Conservation (phyloP, 1,140 invertebrate genomes). For the Steinernema khuongi region DNA sequence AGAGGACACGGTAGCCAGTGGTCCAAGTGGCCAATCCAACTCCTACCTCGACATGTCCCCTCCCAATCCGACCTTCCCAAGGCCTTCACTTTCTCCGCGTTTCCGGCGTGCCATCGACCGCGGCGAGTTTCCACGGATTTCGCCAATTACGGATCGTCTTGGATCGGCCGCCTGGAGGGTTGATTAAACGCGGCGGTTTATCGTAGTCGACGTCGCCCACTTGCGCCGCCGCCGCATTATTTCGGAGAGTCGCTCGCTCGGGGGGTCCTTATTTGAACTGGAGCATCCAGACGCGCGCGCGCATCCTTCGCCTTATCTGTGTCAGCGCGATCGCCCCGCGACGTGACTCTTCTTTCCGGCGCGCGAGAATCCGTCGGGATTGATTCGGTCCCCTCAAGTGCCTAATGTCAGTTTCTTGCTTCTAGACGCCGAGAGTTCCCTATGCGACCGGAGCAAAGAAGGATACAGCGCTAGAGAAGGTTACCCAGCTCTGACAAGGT, state of each 20-base stretch:
- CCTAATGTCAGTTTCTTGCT: neutral
- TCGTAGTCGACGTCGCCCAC: slow-evolving; percentile 1
- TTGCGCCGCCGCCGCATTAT: neutral
- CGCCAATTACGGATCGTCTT: slow-evolving; percentile 9
- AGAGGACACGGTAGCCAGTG: too few relatives aligned
- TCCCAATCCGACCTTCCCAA: too few relatives aligned
- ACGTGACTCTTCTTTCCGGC: slow-evolving; percentile 16
- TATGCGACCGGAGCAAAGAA: neutral
- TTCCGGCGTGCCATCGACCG: neutral
- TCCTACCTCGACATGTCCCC: too few relatives aligned
- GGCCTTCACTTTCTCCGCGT: neutral
- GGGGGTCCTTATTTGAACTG: slow-evolving; percentile 14
- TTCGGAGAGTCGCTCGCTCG: neutral
- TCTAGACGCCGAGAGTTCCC: neutral
- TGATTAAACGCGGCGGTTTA: neutral
- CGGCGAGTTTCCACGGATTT: slow-evolving; percentile 5
- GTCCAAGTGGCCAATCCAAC: too few relatives aligned
- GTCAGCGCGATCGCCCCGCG: neutral
- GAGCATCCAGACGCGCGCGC: neutral
- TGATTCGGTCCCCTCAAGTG: neutral
- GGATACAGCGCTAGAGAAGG: neutral
- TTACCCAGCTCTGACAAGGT: too few relatives aligned
- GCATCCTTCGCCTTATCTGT: neutral
- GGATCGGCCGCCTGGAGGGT: neutral
- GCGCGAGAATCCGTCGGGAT: slow-evolving; percentile 6